These are phyloP conservation scores for Stegophylla sp. DNA, from an alignment of 2,888 invertebrate genomes.

Conservation along the genomic window DNA sequence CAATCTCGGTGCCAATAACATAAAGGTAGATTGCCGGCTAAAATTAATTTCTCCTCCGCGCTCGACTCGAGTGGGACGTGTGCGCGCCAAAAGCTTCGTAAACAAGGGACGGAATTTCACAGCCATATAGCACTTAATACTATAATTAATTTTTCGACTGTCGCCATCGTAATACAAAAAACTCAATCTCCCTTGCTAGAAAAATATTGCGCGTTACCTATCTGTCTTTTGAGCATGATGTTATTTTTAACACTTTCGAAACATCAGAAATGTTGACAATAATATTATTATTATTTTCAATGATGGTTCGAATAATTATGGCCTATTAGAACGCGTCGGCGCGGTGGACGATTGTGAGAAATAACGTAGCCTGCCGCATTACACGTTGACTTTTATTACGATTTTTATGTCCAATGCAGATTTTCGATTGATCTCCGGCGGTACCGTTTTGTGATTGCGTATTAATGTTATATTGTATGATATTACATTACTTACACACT, in stretches of 20 bases:
- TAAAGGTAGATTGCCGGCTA: neutral
- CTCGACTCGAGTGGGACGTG: neutral
- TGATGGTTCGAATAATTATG: too few relatives aligned
- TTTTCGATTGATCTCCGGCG: too few relatives aligned
- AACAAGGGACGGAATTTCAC: slow-evolving; percentile 6
- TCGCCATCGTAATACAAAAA: neutral
- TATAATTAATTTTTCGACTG: neutral
- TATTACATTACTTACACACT: too few relatives aligned
- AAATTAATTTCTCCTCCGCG: neutral
- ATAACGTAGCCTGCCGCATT: too few relatives aligned
- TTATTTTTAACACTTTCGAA: slow-evolving; percentile 17
- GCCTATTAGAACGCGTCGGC: too few relatives aligned
- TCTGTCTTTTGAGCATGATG: neutral
- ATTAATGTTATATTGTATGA: too few relatives aligned
- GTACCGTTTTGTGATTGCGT: too few relatives aligned
- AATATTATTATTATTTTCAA: too few relatives aligned
- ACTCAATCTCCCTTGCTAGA: neutral
- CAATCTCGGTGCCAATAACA: neutral
- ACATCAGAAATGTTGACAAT: neutral
- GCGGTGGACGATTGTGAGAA: too few relatives aligned
- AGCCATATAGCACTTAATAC: too few relatives aligned
- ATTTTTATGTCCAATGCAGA: too few relatives aligned
- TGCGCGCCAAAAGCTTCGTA: slow-evolving; percentile 18
- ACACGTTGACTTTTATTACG: too few relatives aligned
- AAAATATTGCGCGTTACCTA: neutral